Conservation (phyloP, 2,888 invertebrate genomes). For the Unio pictorum region DNA sequence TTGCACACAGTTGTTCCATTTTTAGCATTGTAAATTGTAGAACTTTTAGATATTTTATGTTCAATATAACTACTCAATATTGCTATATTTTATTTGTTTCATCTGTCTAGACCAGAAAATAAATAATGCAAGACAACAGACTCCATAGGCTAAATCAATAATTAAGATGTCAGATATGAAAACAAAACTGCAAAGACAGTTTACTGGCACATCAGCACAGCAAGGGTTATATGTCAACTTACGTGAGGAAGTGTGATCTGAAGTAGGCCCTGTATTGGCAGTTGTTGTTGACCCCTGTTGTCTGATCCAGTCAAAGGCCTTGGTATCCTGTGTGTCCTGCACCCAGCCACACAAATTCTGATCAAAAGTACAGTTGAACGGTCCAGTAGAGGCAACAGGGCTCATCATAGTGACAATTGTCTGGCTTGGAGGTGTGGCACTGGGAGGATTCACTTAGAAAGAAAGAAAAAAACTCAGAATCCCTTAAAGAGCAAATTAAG, state of each 20-base stretch:
- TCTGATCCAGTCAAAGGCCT: slow-evolving; percentile 59
- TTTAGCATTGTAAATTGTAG: too few species aligned
- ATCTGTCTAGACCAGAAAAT: too few species aligned
- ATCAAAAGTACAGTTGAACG: slow-evolving; percentile 61
- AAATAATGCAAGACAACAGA: too few species aligned
- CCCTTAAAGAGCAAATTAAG: too few species aligned
- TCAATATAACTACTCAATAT: too few species aligned
- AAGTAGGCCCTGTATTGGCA: slow-evolving; percentile 55
- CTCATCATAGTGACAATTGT: slow-evolving; percentile 17
- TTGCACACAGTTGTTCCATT: too few species aligned
- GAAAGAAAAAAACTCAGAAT: background rate
- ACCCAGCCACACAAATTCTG: slow-evolving; percentile 57
- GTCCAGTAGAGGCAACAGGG: slow-evolving; percentile 18
- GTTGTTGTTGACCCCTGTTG: slow-evolving; percentile 38
- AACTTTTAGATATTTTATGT: too few species aligned
- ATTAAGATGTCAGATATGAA: too few species aligned
- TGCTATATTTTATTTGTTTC: too few species aligned
- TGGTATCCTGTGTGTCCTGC: slow-evolving; percentile 40
- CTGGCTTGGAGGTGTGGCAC: slow-evolving; percentile 22
- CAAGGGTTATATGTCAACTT: slow-evolving; percentile 4
- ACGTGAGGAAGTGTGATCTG: slow-evolving; percentile 58
- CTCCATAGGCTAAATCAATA: too few species aligned
- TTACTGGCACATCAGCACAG: too few species aligned
- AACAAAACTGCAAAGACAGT: too few species aligned
- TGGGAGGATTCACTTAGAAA: slow-evolving; percentile 31